Evolutionary conservation across 1,140 invertebrate genomes (phyloP).

Genomic region (Temnothorax nylanderi): DNA sequence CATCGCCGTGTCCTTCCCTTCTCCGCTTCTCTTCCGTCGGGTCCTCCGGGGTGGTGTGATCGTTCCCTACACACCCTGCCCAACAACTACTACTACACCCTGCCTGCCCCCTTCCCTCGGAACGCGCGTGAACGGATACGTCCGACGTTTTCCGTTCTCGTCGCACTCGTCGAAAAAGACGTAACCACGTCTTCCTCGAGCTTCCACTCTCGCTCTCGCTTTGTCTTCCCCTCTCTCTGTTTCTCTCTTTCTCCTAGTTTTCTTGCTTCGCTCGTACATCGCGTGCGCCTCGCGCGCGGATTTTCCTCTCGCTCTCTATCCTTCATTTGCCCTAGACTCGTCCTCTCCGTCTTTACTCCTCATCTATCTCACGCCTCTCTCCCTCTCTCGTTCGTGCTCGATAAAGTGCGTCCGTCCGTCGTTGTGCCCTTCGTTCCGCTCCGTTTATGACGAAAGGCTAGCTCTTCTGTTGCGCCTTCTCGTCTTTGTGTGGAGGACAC

Average conservation of each 20-base stretch:
- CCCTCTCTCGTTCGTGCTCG: slow-evolving; percentile 17
- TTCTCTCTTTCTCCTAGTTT: slow-evolving; percentile 23
- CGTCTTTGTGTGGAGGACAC: slow-evolving; percentile 9
- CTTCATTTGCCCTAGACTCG: slow-evolving; percentile 18
- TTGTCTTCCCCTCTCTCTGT: slow-evolving; percentile 20
- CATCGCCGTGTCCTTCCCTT: slow-evolving; percentile 51
- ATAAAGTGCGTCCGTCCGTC: slow-evolving; percentile 34
- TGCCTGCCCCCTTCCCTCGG: neutral
- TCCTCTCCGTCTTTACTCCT: slow-evolving; percentile 32
- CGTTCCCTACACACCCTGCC: slow-evolving; percentile 62
- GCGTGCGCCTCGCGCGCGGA: slow-evolving; percentile 32
- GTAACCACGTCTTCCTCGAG: slow-evolving; percentile 34
- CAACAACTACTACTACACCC: slow-evolving; percentile 11
- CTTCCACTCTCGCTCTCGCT: slow-evolving; percentile 23
- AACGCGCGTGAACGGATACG: slow-evolving; percentile 45
- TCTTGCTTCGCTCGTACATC: slow-evolving; percentile 64
- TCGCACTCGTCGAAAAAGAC: slow-evolving; percentile 48
- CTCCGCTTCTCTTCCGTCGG: slow-evolving; percentile 53
- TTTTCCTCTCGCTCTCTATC: slow-evolving; percentile 38
- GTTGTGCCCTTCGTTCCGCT: slow-evolving; percentile 59
- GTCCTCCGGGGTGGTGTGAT: slow-evolving; percentile 58
- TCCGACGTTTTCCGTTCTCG: slow-evolving; percentile 46
- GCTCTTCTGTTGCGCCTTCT: slow-evolving; percentile 19
- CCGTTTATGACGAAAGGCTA: slow-evolving; percentile 57
- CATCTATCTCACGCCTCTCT: neutral